Percentiles rank a stretch among this genome's conserved stretches.
These are phyloP conservation scores for Polylopha cassiicola DNA, from an alignment of 2,888 invertebrate species.

Conservation along the genomic window DNA sequence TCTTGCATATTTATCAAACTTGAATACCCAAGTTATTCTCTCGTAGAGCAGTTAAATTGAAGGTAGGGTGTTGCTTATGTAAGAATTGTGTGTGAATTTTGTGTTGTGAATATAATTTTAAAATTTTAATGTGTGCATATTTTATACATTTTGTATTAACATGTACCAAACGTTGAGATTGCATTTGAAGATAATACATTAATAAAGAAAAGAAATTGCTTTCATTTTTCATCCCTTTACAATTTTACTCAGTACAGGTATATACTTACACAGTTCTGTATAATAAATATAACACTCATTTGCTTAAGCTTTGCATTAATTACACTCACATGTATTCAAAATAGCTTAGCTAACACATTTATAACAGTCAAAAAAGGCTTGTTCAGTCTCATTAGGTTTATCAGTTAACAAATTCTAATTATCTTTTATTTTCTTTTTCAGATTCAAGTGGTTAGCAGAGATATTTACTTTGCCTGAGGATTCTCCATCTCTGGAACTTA, in stretches of 20 bases:
- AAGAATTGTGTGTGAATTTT: slow-evolving; percentile 57
- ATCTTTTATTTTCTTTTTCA: slow-evolving; percentile 37
- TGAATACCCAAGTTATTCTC: slow-evolving; percentile 33
- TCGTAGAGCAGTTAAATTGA: slow-evolving; percentile 38
- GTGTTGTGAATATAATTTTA: slow-evolving; percentile 24
- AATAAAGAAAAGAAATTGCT: slow-evolving; percentile 42
- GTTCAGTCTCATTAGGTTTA: slow-evolving; percentile 50
- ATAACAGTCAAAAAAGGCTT: slow-evolving; percentile 5
- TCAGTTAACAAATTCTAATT: slow-evolving; percentile 4
- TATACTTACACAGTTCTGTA: too few relatives aligned
- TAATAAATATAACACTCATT: too few relatives aligned
- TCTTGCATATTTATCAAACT: slow-evolving; percentile 12
- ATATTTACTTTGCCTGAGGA: slow-evolving; percentile 50
- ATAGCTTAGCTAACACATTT: background rate
- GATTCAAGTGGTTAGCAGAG: slow-evolving; percentile 64
- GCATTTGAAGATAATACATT: slow-evolving; percentile 70
- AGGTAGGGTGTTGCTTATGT: slow-evolving; percentile 39
- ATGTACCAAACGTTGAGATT: slow-evolving; percentile 74
- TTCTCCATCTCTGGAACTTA: slow-evolving; percentile 25
- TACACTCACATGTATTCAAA: background rate
- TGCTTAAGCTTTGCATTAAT: slow-evolving; percentile 1
- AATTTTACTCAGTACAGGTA: background rate
- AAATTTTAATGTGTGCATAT: slow-evolving; percentile 49
- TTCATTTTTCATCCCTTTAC: slow-evolving; percentile 32
- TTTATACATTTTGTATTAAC: slow-evolving; percentile 74